These are phyloP conservation scores for Ennomos fuscantarius DNA, from an alignment of 2,888 invertebrate genomes.

Conservation along the genomic window DNA sequence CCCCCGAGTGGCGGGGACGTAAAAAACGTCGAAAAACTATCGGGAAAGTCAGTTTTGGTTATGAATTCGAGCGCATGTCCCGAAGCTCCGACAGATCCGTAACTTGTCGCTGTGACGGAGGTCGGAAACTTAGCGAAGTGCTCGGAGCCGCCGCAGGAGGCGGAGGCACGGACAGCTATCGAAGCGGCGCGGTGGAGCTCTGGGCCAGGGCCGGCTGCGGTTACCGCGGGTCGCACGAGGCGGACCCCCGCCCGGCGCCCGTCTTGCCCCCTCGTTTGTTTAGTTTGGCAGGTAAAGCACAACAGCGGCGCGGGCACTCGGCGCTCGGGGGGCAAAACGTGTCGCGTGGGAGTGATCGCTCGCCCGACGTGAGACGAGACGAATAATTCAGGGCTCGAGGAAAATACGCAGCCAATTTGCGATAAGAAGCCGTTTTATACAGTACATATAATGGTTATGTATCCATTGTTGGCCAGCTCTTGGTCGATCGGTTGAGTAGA, in stretches of 20 bases:
- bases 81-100: slow-evolving; percentile 42
- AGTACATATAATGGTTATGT: slow-evolving; percentile 24
- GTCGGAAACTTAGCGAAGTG: slow-evolving; percentile 53
- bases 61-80: slow-evolving; percentile 52
- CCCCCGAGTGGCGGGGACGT: slow-evolving; percentile 19
- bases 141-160: slow-evolving; percentile 33
- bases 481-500: slow-evolving; percentile 2
- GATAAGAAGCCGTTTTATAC: slow-evolving; percentile 33
- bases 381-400: slow-evolving; percentile 54
- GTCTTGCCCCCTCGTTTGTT: slow-evolving; percentile 58
- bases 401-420: slow-evolving; percentile 47
- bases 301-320: slow-evolving; percentile 48
- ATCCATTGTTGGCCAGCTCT: slow-evolving; percentile 18
- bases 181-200: slow-evolving; percentile 41
- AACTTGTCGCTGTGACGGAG: slow-evolving; percentile 58
- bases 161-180: slow-evolving; percentile 41
- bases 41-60: slow-evolving; percentile 47
- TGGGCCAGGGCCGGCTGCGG: slow-evolving; percentile 58
- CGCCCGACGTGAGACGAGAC: slow-evolving; percentile 46
- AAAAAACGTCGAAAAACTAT: slow-evolving; percentile 33
- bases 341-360: slow-evolving; percentile 62
- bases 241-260: slow-evolving; percentile 47
- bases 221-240: slow-evolving; percentile 56
- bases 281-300: slow-evolving; percentile 76
- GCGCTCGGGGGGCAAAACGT: slow-evolving; percentile 48